Evolutionary conservation across 2,797 vertebrate species (phyloP).

Genomic region (Sparidentex hasta): DNA sequence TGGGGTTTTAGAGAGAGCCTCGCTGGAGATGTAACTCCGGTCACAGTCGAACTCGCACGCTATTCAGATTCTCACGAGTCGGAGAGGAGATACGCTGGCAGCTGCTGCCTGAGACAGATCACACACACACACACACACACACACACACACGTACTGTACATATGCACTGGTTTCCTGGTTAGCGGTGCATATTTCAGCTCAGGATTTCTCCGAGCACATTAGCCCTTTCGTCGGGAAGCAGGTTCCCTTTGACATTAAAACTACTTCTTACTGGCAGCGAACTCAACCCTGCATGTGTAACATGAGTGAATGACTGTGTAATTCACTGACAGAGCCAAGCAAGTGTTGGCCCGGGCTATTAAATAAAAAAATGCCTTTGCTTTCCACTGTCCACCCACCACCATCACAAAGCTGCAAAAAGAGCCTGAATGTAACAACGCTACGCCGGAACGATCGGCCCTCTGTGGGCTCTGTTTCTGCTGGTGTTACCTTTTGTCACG

Average conservation of each 20-base stretch:
- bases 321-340: conserved; percentile 35
- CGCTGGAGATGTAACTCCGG: conserved; percentile 11
- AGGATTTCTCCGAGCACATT: conserved; percentile 9
- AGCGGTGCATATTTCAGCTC: conserved; percentile 22
- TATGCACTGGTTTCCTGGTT: not conserved
- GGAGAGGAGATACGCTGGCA: conserved; percentile 61
- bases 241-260: conserved; percentile 22
- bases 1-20: conserved; percentile 23
- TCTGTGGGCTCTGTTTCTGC: conserved; percentile 11
- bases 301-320: conserved; percentile 36
- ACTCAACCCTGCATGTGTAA: conserved; percentile 22
- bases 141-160: conserved; percentile 7
- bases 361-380: conserved; percentile 52
- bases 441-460: not conserved
- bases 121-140: conserved; percentile 48
- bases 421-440: conserved; percentile 31
- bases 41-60: conserved; percentile 35
- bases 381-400: conserved; percentile 48
- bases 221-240: conserved; percentile 8
- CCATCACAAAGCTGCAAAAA: conserved; percentile 18
- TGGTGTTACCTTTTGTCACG: conserved; percentile 11
- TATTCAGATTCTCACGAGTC: conserved; percentile 52
- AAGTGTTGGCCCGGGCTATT: conserved; percentile 40
- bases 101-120: conserved; percentile 70
- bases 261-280: conserved; percentile 31